Evolutionary conservation across 2,797 vertebrate genomes (phyloP).

Genomic region (Nyctalus aviator): DNA sequence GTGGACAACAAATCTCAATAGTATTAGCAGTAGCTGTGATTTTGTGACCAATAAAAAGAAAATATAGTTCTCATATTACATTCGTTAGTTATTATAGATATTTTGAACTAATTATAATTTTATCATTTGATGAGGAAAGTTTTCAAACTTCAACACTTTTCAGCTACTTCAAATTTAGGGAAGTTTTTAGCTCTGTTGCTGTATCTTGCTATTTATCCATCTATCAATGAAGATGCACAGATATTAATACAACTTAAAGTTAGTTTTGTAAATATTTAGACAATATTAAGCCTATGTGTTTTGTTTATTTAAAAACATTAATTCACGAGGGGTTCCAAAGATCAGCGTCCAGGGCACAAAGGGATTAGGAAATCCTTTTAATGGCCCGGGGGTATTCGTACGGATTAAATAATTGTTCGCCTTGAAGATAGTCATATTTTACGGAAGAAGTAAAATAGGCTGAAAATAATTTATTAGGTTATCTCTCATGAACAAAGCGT

Average conservation of each 20-base stretch:
- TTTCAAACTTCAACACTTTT: conserved; percentile 17
- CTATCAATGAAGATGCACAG: not conserved
- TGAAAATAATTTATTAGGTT: not conserved
- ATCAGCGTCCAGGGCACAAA: not conserved
- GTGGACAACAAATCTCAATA: not conserved
- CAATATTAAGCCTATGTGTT: not conserved
- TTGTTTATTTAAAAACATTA: not conserved
- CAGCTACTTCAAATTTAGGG: not conserved
- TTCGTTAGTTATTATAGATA: not conserved
- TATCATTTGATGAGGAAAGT: not conserved
- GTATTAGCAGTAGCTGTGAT: not conserved
- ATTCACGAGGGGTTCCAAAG: not conserved
- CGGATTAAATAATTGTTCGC: conserved; percentile 1
- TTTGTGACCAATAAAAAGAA: conserved; percentile 23
- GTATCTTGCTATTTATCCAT: not conserved
- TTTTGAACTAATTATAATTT: not conserved
- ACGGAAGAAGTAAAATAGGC: not conserved
- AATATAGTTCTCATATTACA: not conserved
- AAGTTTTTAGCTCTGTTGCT: not conserved
- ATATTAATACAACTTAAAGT: not conserved
- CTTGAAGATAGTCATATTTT: not conserved
- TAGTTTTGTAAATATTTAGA: conserved; percentile 13
- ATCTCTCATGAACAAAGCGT: not conserved
- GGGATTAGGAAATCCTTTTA: not conserved
- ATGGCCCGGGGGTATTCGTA: not conserved